Evolutionary conservation across 2,888 invertebrate genomes (phyloP).

Genomic region (Lochmaea capreae): DNA sequence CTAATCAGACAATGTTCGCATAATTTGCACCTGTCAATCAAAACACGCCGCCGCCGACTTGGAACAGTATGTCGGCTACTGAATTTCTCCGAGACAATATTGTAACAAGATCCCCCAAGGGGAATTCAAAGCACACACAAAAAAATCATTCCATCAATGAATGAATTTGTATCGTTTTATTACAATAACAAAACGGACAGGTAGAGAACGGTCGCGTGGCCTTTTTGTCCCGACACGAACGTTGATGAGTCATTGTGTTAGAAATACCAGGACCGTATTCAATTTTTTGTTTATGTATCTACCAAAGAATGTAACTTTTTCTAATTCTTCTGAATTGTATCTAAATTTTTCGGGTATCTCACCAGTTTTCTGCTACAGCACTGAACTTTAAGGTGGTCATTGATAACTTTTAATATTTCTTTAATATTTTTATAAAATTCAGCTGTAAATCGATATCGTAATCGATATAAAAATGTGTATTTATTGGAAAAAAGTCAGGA

Average conservation of each 20-base stretch:
- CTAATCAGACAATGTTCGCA: not conserved
- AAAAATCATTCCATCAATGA: constrained; percentile 15
- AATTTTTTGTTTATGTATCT: not conserved
- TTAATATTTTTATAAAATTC: no score
- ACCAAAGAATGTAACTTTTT: no score
- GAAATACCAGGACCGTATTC: constrained; percentile 9
- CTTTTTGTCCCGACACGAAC: constrained; percentile 28
- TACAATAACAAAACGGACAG: constrained; percentile 19
- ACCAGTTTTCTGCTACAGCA: no score
- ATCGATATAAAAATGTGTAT: no score
- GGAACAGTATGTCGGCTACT: not conserved
- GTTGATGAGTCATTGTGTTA: constrained; percentile 33
- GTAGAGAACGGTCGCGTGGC: constrained; percentile 25
- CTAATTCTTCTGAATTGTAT: no score
- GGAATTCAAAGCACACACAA: constrained; percentile 8
- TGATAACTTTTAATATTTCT: no score
- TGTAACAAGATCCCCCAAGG: constrained; percentile 16
- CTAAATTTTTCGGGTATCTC: no score
- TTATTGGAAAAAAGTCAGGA: no score
- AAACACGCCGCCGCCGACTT: not conserved
- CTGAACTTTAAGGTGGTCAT: no score
- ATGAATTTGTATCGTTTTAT: constrained; percentile 23
- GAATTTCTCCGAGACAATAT: constrained; percentile 3
- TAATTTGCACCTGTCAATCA: constrained; percentile 4
- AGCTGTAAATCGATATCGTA: no score